A percentile compares a stretch with the other conserved stretches of the same genome.
These are phyloP conservation scores for Anguilla megastoma DNA, from an alignment of 2,797 vertebrate genomes.

Conservation along the genomic window DNA sequence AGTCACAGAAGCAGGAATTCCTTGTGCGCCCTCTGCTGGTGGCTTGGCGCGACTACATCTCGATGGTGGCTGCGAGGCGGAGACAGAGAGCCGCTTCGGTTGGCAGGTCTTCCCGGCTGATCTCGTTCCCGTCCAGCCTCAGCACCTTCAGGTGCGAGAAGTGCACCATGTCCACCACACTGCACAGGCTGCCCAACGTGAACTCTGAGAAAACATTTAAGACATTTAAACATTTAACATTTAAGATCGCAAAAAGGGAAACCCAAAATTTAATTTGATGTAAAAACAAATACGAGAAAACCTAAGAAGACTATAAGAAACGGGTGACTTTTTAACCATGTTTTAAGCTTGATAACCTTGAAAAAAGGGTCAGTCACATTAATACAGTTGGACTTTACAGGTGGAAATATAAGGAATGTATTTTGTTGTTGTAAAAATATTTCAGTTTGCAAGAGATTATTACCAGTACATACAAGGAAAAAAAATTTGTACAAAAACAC, in stretches of 20 bases:
- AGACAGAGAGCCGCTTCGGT: slow-evolving; percentile 82
- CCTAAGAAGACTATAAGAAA: neutral
- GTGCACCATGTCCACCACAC: slow-evolving; percentile 80
- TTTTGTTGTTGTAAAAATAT: neutral
- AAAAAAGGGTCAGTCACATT: neutral
- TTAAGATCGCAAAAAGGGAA: neutral
- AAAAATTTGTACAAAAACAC: neutral
- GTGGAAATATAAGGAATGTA: neutral
- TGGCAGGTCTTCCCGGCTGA: slow-evolving; percentile 78
- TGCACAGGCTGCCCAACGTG: slow-evolving; percentile 92
- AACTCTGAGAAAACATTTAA: slow-evolving; percentile 75
- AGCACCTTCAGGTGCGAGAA: slow-evolving; percentile 90
- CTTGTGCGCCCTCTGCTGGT: slow-evolving; percentile 31
- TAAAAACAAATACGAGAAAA: neutral
- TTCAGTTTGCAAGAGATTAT: neutral
- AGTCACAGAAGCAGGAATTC: neutral
- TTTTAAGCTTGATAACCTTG: neutral
- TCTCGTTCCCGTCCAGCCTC: slow-evolving; percentile 89
- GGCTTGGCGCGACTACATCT: slow-evolving; percentile 69
- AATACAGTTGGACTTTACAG: neutral
- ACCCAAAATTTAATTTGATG: neutral
- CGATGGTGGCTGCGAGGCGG: slow-evolving; percentile 80
- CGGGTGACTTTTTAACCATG: neutral
- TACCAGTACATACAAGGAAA: neutral
- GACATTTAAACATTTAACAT: too few species aligned